Conservation (phyloP, 2,113 vertebrate genomes). For the Malurus alboscapulatus region DNA sequence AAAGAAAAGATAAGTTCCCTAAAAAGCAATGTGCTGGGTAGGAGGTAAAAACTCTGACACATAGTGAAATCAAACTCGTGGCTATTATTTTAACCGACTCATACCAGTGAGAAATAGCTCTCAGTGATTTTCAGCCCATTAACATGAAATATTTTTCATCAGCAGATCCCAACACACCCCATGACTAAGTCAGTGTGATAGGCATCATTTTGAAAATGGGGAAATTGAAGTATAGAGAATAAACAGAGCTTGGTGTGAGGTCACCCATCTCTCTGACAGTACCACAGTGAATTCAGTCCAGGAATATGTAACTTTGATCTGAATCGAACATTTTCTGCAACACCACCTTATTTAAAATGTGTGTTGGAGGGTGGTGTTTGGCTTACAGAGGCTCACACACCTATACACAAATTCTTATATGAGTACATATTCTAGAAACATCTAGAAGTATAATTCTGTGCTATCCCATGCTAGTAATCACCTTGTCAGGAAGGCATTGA, state of each 20-base stretch:
- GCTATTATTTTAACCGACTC: not conserved
- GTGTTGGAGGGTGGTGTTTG: not conserved
- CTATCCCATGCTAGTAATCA: not conserved
- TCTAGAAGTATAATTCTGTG: not conserved
- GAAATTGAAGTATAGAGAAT: not conserved
- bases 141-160: not conserved
- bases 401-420: not conserved
- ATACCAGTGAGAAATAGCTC: not conserved
- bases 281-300: not conserved
- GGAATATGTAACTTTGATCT: not conserved
- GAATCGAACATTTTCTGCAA: not conserved
- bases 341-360: not conserved
- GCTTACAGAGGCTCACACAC: not conserved
- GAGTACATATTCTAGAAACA: not conserved
- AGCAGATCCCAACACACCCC: not conserved
- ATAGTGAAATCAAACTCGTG: not conserved
- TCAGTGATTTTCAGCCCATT: not conserved
- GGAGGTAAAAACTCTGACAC: not conserved
- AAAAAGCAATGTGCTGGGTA: not conserved
- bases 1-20: not conserved
- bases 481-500: not conserved
- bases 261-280: not conserved
- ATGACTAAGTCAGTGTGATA: not conserved
- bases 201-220: not conserved
- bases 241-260: not conserved